Evolutionary conservation across 2,888 invertebrate genomes (phyloP).

Genomic region (Polydesmus complanatus): DNA sequence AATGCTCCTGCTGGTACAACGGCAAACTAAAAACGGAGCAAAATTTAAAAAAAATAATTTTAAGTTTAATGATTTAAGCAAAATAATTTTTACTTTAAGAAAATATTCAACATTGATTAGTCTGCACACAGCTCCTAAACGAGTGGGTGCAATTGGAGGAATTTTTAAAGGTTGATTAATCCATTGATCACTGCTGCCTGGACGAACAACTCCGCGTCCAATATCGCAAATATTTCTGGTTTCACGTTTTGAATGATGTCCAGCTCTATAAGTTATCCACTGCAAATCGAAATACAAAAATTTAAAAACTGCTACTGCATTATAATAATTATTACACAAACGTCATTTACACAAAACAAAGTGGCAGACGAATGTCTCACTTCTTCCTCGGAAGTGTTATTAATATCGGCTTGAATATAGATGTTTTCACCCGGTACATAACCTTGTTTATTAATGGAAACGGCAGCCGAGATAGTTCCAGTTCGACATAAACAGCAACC

Average conservation of each 20-base stretch:
- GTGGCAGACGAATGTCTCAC: background rate
- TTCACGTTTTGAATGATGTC: background rate
- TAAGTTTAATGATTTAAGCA: too few species aligned
- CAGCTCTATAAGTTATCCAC: background rate
- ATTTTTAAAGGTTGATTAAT: background rate
- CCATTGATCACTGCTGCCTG: background rate
- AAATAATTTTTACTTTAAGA: background rate
- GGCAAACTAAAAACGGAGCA: background rate
- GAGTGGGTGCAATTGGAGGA: background rate
- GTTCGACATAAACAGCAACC: background rate
- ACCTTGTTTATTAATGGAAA: background rate
- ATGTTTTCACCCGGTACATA: background rate
- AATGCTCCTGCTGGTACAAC: background rate
- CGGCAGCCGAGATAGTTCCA: background rate
- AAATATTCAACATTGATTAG: background rate
- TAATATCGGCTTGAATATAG: background rate
- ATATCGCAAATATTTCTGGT: background rate
- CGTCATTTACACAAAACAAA: background rate
- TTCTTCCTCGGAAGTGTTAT: background rate
- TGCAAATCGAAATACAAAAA: background rate
- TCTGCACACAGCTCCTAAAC: background rate
- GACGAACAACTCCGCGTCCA: background rate
- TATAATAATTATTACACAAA: background rate
- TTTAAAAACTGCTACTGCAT: too few species aligned
- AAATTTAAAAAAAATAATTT: background rate